phyloP scores from a whole-genome alignment of 64 coral and sea anemone species.

The Acropora yongei region DNA sequence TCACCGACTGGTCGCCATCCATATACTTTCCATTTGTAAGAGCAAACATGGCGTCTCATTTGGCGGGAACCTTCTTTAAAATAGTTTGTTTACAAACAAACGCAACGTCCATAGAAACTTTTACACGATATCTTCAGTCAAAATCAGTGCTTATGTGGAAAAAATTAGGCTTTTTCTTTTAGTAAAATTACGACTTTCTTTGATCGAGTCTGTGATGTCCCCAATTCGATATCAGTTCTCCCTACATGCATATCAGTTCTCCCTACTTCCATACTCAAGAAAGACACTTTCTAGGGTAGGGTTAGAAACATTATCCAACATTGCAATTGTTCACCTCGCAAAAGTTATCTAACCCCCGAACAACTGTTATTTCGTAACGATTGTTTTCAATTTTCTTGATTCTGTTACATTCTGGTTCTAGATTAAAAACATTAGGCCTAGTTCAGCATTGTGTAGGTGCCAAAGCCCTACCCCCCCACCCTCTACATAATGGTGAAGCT shows the following conservation, averaged over 20 bases:
- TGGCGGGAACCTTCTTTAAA: slow-evolving; percentile 24
- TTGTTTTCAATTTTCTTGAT: neutral
- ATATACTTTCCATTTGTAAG: neutral
- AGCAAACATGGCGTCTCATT: slow-evolving; percentile 49
- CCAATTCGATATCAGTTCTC: neutral
- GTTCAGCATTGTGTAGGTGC: neutral
- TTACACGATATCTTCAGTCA: neutral
- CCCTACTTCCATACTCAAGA: neutral
- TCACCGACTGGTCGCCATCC: neutral
- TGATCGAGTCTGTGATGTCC: no score
- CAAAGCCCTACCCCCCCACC: neutral
- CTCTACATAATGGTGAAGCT: neutral
- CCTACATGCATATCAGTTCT: neutral
- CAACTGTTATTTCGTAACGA: neutral
- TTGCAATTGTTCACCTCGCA: neutral
- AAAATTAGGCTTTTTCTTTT: neutral
- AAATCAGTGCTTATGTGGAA: neutral
- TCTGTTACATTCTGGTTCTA: neutral
- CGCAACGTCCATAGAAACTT: neutral
- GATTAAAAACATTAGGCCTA: neutral
- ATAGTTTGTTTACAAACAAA: neutral
- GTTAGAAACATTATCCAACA: neutral
- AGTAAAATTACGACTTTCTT: neutral
- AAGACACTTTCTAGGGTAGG: neutral
- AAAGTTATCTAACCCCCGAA: neutral